phyloP scores from a whole-genome alignment of 2,797 vertebrate species.

The Pitangus sulphuratus region DNA sequence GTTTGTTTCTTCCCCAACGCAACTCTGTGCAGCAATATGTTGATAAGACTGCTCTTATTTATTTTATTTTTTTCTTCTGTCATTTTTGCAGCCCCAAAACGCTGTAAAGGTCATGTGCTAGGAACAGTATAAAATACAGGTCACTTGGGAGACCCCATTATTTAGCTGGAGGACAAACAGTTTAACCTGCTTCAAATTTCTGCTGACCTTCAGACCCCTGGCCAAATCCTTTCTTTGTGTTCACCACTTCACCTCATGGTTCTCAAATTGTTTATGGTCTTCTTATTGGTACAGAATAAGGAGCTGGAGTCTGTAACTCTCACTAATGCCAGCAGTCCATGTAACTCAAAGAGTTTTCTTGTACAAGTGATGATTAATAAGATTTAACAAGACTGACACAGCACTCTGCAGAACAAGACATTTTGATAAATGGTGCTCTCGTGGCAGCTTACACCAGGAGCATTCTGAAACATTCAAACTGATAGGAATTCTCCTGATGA shows the following conservation, averaged over 20 bases:
- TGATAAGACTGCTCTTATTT: background rate
- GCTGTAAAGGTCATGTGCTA: background rate
- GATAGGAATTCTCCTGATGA: background rate
- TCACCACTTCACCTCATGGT: background rate
- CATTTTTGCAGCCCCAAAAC: background rate
- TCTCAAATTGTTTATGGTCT: background rate
- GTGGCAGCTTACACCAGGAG: background rate
- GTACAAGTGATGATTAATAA: background rate
- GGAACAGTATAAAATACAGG: background rate
- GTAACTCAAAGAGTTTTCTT: background rate
- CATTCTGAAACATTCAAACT: background rate
- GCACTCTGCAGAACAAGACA: background rate
- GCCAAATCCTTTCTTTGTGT: background rate
- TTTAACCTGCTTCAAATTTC: background rate
- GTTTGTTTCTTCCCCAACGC: constrained; percentile 11
- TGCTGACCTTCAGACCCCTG: background rate
- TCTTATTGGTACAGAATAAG: background rate
- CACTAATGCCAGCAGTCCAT: background rate
- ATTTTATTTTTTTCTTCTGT: background rate
- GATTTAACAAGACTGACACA: background rate
- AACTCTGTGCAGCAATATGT: background rate
- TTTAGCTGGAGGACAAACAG: background rate
- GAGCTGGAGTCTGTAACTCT: background rate
- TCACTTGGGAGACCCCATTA: background rate
- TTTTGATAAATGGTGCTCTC: background rate